phyloP scores from a whole-genome alignment of 2,113 vertebrate genomes.

The Epinephelus moara region DNA sequence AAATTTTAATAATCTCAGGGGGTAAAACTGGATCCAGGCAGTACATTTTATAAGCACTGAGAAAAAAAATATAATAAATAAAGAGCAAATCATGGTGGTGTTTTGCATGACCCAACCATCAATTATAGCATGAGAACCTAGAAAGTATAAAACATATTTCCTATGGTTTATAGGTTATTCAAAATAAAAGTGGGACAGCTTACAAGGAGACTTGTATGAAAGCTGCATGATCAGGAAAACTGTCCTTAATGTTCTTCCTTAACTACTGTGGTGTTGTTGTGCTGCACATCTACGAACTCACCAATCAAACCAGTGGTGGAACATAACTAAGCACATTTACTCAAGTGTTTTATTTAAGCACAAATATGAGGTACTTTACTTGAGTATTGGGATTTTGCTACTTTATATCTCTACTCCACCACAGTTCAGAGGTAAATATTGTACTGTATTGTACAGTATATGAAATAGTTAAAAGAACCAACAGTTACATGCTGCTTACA shows the following conservation, averaged over 20 bases:
- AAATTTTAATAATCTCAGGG: constrained; percentile 32
- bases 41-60: constrained; percentile 9
- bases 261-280: background rate
- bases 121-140: background rate
- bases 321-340: no score
- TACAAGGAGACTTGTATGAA: background rate
- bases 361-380: no score
- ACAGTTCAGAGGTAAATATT: no score
- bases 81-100: background rate
- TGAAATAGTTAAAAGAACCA: background rate
- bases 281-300: background rate
- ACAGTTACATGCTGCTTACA: background rate
- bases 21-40: constrained; percentile 22
- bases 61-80: constrained; percentile 17
- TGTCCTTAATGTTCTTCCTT: background rate
- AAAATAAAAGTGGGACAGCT: background rate
- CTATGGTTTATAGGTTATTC: background rate
- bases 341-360: no score
- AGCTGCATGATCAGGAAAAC: background rate
- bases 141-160: background rate
- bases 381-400: no score
- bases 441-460: background rate
- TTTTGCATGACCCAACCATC: constrained; percentile 2
- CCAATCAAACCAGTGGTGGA: background rate
- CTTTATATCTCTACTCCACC: no score